Evolutionary conservation across 2,888 invertebrate species (phyloP).

Genomic region (Blastobasis adustella): DNA sequence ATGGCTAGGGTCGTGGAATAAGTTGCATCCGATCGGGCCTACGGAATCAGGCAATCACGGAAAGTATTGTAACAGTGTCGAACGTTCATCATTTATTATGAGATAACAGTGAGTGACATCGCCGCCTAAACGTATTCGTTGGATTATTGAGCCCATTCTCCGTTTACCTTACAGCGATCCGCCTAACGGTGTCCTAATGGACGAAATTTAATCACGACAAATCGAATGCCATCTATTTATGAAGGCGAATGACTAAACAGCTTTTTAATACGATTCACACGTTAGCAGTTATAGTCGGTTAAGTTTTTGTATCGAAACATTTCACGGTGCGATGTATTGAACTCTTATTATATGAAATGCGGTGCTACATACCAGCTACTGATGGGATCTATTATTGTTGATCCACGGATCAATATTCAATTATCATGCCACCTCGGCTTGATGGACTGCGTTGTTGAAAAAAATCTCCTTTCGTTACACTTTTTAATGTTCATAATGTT

Average conservation of each 20-base stretch:
- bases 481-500: slow-evolving; percentile 34
- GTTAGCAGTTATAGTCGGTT: slow-evolving; percentile 72
- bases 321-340: slow-evolving; percentile 72
- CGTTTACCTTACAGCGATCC: slow-evolving; percentile 46
- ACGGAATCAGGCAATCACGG: too few relatives aligned
- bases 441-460: slow-evolving; percentile 39
- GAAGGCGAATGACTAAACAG: slow-evolving; percentile 72
- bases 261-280: slow-evolving; percentile 75
- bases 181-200: slow-evolving; percentile 67
- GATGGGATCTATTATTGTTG: slow-evolving; percentile 73
- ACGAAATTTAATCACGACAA: slow-evolving; percentile 73
- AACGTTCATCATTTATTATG: slow-evolving; percentile 18
- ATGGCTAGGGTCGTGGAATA: too few relatives aligned
- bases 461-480: slow-evolving; percentile 46
- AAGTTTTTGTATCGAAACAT: slow-evolving; percentile 72
- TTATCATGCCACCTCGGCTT: slow-evolving; percentile 56
- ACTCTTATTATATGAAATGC: slow-evolving; percentile 73
- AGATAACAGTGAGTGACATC: slow-evolving; percentile 40
- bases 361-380: slow-evolving; percentile 67
- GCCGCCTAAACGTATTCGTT: slow-evolving; percentile 49
- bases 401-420: slow-evolving; percentile 73
- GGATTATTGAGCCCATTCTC: slow-evolving; percentile 62
- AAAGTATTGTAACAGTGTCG: too few relatives aligned
- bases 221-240: slow-evolving; percentile 74
- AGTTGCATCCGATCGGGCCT: too few relatives aligned